Evolutionary conservation across 2,797 vertebrate species (phyloP).

Genomic region (Steatocranus sp.): DNA sequence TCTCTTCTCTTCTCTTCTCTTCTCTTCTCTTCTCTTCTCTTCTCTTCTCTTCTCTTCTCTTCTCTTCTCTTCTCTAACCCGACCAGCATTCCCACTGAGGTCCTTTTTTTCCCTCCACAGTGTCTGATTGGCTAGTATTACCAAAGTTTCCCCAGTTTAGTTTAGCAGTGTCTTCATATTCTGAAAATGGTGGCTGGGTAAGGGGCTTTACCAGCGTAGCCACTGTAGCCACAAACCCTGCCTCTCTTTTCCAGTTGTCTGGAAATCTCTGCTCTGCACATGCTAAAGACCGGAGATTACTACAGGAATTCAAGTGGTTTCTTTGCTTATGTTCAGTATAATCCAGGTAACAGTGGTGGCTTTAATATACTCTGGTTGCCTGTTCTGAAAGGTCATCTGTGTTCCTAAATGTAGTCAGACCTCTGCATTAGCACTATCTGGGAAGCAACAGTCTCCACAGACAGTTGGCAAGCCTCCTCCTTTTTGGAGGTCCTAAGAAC

Average conservation of each 20-base stretch:
- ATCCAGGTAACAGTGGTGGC: slow-evolving; percentile 2
- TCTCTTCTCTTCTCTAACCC: neutral
- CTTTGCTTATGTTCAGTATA: slow-evolving; percentile 2
- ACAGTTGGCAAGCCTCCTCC: neutral
- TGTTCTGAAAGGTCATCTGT: neutral
- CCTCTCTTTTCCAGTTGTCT: slow-evolving; percentile 27
- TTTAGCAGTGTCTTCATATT: slow-evolving; percentile 12
- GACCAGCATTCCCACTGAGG: neutral
- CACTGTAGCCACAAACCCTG: slow-evolving; percentile 24
- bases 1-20: neutral
- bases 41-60: neutral
- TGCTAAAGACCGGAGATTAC: neutral
- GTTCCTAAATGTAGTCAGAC: neutral
- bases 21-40: neutral
- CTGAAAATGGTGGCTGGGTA: neutral
- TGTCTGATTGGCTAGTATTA: slow-evolving; percentile 18
- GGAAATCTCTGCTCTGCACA: slow-evolving; percentile 19
- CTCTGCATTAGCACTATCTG: neutral
- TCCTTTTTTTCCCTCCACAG: neutral
- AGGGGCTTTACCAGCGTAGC: slow-evolving; percentile 11
- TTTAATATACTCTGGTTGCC: neutral
- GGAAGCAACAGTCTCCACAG: neutral
- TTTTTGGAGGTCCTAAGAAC: slow-evolving; percentile 25
- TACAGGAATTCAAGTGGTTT: neutral
- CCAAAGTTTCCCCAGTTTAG: neutral